Evolutionary conservation across 2,113 vertebrate genomes (phyloP), one percentile per base, ranked within the genome.

Genomic region (Toxotes chatareus): DNA sequence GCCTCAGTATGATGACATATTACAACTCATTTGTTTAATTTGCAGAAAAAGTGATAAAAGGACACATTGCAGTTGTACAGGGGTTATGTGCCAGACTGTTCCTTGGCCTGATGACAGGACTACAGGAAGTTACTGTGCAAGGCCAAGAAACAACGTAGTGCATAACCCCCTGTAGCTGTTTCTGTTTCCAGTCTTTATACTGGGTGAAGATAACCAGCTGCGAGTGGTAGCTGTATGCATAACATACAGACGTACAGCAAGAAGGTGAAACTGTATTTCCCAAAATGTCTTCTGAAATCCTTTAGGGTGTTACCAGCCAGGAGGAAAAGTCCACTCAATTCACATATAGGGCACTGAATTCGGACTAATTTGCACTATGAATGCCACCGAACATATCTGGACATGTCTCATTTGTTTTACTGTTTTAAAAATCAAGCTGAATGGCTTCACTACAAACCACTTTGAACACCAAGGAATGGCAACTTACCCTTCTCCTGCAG

Each of bases 121-220:
- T 31, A 32, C 17, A 62, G 71, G 64, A 81, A 42, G 56, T 74
- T 23, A 56, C 19, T 14, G 27, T 63, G 36, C 47, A 12, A 4
- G 12, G 72, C n/a, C 73, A 66, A 51, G n/a, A 78, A 62, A 34
- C 23, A 55, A 34, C 42, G 36, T 36, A 56, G 59, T 27, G 47
- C 57, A 63, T 56, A 34, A 60, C 19, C 17, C 7, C 60, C 19
- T 0, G 4, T 38, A 12, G 51, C 51, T 19, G 38, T 57, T 65
- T 13, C 34, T 1, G 21, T 49, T 65, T 49, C 38, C 53, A 73
- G 12, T n/a, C 17, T 61, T 44, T n/a, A 32, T 64, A 53, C 42
- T 27, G 5, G 10, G 9, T 17, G 11, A 16, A 31, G 34, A 7
- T 7, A 72, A 56, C 47, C 12, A 62, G 13, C n/a, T 71, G 60